Evolutionary conservation across 2,888 invertebrate genomes (phyloP), one percentile per base, ranked within the genome.

Genomic region (Scelioninae gen. 1): DNA sequence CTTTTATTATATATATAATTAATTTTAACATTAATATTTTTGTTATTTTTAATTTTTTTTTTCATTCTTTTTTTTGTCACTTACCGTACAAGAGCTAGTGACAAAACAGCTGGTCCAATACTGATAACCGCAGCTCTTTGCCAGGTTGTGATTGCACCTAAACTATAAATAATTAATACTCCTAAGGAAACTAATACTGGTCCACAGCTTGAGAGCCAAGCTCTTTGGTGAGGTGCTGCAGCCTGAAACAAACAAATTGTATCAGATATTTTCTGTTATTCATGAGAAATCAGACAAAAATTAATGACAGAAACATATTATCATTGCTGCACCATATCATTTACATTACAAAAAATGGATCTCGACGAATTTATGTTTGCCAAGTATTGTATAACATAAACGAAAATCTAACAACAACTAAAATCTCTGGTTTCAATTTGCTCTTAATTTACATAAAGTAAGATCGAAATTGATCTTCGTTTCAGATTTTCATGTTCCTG

Each of bases 121-220:
- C 95, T 95, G 43, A 95, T 93, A 0, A 94, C 94, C 0, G 95
- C 95, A 0, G 95, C 94, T 71, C 93, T 94, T 79, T 95, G 93
- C 96, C 96, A 96, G 74, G 94, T 94, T 8, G 95, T 92, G 87
- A 95, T 93, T 10, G 95, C 95, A 23, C 96, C 96, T 9, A 95
- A 88, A 0, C 94, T 94, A 92, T 96, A 96, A 2, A 95, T 95
- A 63, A 95, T 92, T 77, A 96, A 94, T 76, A 96, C 96, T 0
- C 96, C 96, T 1, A 95, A 94, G 0, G 96, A 96, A 23, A 95
- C 96, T 82, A 95, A 92, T 0, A 95, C 94, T 0, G 96, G 96
- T 0, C 96, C 96, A 23, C 95, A 89, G 0, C 95, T 95, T 83
- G 95, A 95, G 8, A 96, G 93, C 66, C 95, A 94, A 0, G 95